Evolutionary conservation across 2,888 invertebrate species (phyloP), one percentile per base, ranked within the genome.

Genomic region (Ptychoptera contaminata): DNA sequence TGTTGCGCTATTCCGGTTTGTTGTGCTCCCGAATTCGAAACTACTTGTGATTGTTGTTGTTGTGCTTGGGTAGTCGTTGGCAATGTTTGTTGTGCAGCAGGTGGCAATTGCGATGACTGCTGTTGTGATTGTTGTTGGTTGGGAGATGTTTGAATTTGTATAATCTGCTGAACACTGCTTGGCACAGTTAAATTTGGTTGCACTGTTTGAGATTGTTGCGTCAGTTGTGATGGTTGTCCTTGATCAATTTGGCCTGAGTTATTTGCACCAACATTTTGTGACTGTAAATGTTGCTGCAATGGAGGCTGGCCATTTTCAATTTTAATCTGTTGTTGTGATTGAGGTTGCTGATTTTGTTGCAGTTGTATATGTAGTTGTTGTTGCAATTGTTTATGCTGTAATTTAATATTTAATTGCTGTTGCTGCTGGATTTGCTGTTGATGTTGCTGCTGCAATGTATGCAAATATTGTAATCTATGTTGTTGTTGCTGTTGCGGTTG

Each of bases 401-500:
- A 52, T 37, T 65, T 65, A 1, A 60, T 58, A 48, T 61, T 61
- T 46, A 60, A 60, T 8, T 50, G 46, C 36, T 53, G 53, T 16
- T 60, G 63, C 31, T 59, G 53, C 40, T 51, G 51, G 11, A 52
- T 48, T 40, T 49, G 47, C 35, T 56, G 57, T 44, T 56, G 54
- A 11, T 58, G 52, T 29, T 54, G 48, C 41, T 49, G 50, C 36
- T 47, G 45, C 12, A 32, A 32, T 11, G 9, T 32, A 32, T 70
- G 50, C 65, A 69, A 67, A 54, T 68, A 68, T 66, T 73, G 72
- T 54, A 72, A 67, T 7, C 59, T 58, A 30, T 58, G 59, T 37
- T 72, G 60, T 48, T 72, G 73, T 47, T 73, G 74, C 55, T 73
- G 73, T 54, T 74, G 74, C 42, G 52, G 56, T 49, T 60, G 62